Evolutionary conservation across 2,888 invertebrate species (phyloP), one percentile per base, ranked within the genome.

Genomic region (Drosophila pseudotalamancana): DNA sequence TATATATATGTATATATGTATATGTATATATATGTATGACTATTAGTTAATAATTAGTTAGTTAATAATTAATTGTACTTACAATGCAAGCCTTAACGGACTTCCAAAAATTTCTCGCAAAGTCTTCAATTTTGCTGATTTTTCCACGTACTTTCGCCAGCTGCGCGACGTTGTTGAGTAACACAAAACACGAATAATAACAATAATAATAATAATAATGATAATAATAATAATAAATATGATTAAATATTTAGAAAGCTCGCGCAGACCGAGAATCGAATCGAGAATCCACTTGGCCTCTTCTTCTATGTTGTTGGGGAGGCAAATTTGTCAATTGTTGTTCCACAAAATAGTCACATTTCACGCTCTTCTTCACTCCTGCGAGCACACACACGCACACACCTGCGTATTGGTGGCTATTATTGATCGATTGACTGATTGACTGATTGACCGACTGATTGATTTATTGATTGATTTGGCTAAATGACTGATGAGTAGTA

Each of bases 51-150:
- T n/a, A n/a, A n/a, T n/a, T n/a, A n/a, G n/a, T n/a, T n/a, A n/a
- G n/a, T 1, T 4, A 4, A n/a, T 11, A 11, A 4, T 9, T 29
- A 8, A n/a, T 34, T 6, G 39, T 39, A 92, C 92, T 92, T 87
- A 92, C 92, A 90, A 92, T 87, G 91, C 92, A 92, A 91, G 92
- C 91, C 91, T 91, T 92, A 88, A 92, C 89, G 88, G 92, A 92
- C 91, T 92, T 91, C 92, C 92, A 92, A 90, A 91, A 78, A 80
- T 91, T 91, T 88, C 90, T 92, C 87, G 90, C 91, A 87, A 92
- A 90, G 88, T 90, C 91, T 91, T 91, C 92, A 91, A 92, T 92
- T 88, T 91, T 92, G 91, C 90, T 90, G 88, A 77, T 85, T 91
- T 90, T 89, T 79, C 80, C 81, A 67, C 72, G 77, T 74, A 85